A percentile compares a stretch with the other conserved stretches of the same genome.
Conservation (phyloP, 2,797 vertebrate species). For the Helostoma temminkii region DNA sequence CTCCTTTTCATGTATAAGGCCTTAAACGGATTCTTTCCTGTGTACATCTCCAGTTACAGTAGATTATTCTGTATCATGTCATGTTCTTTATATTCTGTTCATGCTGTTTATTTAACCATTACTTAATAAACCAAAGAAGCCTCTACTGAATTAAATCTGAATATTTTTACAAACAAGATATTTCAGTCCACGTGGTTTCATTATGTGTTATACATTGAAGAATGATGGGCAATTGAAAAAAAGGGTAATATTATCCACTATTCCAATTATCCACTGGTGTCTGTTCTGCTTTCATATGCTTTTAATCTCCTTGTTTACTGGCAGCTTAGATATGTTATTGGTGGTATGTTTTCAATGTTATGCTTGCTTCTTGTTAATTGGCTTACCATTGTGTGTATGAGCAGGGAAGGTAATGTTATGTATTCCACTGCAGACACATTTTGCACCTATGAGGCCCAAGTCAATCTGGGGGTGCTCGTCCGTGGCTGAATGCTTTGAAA, state of each 20-base stretch:
- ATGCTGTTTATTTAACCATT: no score
- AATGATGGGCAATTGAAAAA: neutral
- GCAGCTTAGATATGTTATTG: constrained; percentile 46
- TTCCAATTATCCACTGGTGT: neutral
- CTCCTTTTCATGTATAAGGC: neutral
- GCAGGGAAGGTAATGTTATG: neutral
- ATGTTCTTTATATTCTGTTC: no score
- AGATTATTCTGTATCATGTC: neutral
- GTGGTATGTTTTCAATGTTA: constrained; percentile 59
- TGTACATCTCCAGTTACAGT: neutral
- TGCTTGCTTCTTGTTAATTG: constrained; percentile 58
- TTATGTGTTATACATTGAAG: neutral
- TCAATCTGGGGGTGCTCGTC: constrained; percentile 41
- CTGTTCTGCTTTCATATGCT: neutral
- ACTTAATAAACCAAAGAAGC: neutral
- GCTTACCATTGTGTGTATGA: neutral
- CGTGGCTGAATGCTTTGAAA: constrained; percentile 26
- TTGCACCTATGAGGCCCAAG: constrained; percentile 25
- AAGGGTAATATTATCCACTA: neutral
- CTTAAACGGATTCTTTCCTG: neutral
- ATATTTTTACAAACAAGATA: neutral
- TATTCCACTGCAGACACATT: constrained; percentile 25
- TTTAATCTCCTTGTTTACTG: constrained; percentile 53
- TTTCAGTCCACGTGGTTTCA: neutral
- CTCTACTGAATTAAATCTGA: neutral